A percentile compares a stretch with the other conserved stretches of the same genome.
Conservation (phyloP, 2,113 vertebrate species). For the Campylorhamphus procurvoides region DNA sequence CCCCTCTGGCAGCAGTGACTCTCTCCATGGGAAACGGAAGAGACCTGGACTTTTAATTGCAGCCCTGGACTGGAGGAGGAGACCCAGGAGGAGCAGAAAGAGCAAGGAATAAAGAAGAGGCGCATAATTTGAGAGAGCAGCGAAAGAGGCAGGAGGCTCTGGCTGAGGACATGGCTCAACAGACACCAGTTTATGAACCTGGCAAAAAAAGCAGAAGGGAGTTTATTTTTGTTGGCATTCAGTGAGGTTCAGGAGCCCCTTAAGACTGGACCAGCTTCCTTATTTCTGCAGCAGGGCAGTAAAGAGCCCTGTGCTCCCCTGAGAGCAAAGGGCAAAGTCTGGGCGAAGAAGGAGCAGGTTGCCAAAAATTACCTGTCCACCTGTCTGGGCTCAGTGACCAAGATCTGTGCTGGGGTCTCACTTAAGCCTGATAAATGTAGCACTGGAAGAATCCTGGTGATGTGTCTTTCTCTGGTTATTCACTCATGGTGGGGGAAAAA, state of each 20-base stretch:
- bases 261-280: background rate
- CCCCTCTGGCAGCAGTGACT: constrained; percentile 53
- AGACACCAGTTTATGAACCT: background rate
- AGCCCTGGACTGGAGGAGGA: constrained; percentile 12
- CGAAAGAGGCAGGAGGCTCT: background rate
- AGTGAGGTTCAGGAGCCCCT: background rate
- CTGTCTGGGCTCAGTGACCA: background rate
- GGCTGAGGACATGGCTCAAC: background rate
- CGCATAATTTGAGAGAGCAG: background rate
- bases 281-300: background rate
- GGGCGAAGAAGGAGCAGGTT: background rate
- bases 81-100: background rate
- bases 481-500: background rate
- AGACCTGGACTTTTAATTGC: constrained; percentile 39
- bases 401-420: background rate
- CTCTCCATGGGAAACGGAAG: constrained; percentile 42
- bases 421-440: background rate
- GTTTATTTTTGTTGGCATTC: background rate
- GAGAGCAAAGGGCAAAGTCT: background rate
- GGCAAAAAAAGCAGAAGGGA: background rate
- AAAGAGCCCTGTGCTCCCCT: background rate
- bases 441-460: background rate
- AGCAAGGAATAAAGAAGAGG: background rate
- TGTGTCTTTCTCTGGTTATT: background rate
- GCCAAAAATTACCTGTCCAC: background rate